Base-by-base conservation (phyloP, 2,888 invertebrate genomes). In the Drosophila limbata region DNA sequence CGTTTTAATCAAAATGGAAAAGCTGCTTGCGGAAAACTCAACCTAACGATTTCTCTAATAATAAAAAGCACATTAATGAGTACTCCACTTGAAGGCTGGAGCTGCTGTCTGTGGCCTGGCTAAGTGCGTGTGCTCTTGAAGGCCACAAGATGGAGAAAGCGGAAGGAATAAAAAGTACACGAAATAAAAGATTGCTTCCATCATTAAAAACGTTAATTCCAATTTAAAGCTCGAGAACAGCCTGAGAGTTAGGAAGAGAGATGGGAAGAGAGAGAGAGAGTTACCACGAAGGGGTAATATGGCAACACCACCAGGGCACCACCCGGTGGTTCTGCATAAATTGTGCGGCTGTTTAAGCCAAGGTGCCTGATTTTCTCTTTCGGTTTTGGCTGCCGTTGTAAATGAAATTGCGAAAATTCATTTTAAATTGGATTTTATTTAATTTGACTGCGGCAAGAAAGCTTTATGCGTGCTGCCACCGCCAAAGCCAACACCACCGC, bases 191-290 rank as follows among this genome's bases (percentile, higher is more conserved):
- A 71, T 61, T 59, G 60, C 73, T 84, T 69, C 77, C 84, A 89
- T 90, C 89, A 90, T 90, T 90, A 89, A 91, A 90, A 90, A 88
- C 84, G 84, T 85, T 89, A 90, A 90, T 89, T 90, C 89, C 81
- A 75, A 90, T 90, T 88, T 88, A 64, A 84, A 72, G 21, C 77
- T 78, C 78, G 60, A 82, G 80, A 68, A 75, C 69, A 71, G 48
- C 42, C 37, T 8, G 63, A 47, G 59, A 35, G 33, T 4, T 33
- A 67, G 39, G 48, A 45, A 60, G 47, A 63, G 21, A 19, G 52
- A 28, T 42, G 28, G 57, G 37, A 19, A 19, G 44, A 40, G 31
- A 37, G 28, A 19, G 35, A 44, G 57, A 11, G 31, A 47, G 45
- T n/a, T 15, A 28, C 8, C n/a, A 25, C 15, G 47, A 47, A 47